A percentile compares a stretch with the other conserved stretches of the same genome.
Evolutionary conservation across 2,113 vertebrate species (phyloP).

Genomic region (Entosphenus tridentatus): DNA sequence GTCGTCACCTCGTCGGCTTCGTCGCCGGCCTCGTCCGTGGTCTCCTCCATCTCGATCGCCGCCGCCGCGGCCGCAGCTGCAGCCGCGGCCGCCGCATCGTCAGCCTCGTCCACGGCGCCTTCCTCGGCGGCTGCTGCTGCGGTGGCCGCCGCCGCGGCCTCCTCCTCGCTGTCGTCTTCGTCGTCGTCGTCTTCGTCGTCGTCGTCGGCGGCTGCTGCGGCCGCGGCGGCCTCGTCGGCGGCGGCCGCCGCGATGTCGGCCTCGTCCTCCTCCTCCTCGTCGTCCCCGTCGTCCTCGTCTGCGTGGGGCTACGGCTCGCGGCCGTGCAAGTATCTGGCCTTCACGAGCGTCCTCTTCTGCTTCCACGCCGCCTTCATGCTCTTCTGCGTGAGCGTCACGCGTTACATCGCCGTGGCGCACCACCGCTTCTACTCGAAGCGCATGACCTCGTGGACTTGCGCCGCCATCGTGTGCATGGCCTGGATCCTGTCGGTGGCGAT

Average conservation of each 20-base stretch:
- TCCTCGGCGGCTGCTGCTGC: conserved; percentile 51
- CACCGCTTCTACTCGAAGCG: conserved; percentile 97
- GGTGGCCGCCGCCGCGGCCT: conserved; percentile 64
- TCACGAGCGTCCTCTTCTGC: conserved; percentile 79
- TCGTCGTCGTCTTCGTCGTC: too few species aligned
- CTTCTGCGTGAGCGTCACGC: conserved; percentile 91
- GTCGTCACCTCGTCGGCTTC: too few species aligned
- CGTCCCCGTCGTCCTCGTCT: conserved; percentile 42
- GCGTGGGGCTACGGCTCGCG: conserved; percentile 86
- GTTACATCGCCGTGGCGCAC: conserved; percentile 93
- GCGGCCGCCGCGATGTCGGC: too few species aligned
- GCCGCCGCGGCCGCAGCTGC: background rate
- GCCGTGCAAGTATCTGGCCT: conserved; percentile 98
- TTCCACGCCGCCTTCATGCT: conserved; percentile 86
- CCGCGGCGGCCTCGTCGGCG: background rate
- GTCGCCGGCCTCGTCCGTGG: conserved; percentile 56
- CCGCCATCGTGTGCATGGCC: conserved; percentile 98
- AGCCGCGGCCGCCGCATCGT: too few species aligned
- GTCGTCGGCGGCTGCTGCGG: conserved; percentile 48
- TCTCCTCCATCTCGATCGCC: conserved; percentile 59
- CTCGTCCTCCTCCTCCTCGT: too few species aligned
- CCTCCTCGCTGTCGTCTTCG: too few species aligned
- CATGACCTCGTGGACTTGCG: conserved; percentile 94
- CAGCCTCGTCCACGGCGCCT: too few species aligned
- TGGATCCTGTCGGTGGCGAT: conserved; percentile 98